Evolutionary conservation across 1,140 invertebrate genomes (phyloP).

Genomic region (Drosophila carrolli): DNA sequence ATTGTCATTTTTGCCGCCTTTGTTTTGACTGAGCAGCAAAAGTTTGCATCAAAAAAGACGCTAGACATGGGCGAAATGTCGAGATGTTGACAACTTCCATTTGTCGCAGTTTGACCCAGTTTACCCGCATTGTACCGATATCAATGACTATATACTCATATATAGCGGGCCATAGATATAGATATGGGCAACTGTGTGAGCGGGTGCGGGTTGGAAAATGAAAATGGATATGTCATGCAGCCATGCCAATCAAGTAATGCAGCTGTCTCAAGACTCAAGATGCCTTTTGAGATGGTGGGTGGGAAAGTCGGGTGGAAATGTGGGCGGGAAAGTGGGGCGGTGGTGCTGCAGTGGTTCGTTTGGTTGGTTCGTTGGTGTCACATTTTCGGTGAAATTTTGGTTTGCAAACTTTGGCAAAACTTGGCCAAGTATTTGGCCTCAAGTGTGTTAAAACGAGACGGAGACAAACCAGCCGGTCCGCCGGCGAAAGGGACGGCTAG

Average conservation of each 20-base stretch:
- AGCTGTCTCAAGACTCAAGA: slow-evolving; percentile 19
- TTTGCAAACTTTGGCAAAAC: slow-evolving; percentile 83
- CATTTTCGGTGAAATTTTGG: slow-evolving; percentile 83
- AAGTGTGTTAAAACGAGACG: slow-evolving; percentile 61
- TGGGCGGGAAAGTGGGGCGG: neutral
- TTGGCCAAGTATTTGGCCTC: slow-evolving; percentile 81
- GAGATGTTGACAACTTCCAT: slow-evolving; percentile 21
- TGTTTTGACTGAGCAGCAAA: slow-evolving; percentile 45
- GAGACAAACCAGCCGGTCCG: slow-evolving; percentile 25
- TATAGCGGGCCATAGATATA: neutral
- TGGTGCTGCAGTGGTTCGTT: slow-evolving; percentile 66
- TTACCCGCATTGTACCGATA: slow-evolving; percentile 37
- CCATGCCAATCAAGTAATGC: slow-evolving; percentile 79
- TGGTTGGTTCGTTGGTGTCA: slow-evolving; percentile 82
- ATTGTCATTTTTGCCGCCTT: slow-evolving; percentile 19
- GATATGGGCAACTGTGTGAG: neutral
- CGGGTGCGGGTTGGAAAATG: neutral
- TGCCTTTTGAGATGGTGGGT: slow-evolving; percentile 3
- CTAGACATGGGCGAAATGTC: slow-evolving; percentile 23
- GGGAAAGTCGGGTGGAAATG: slow-evolving; percentile 13
- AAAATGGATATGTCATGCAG: slow-evolving; percentile 58
- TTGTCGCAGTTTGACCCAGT: slow-evolving; percentile 46
- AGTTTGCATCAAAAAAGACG: slow-evolving; percentile 40
- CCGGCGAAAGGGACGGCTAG: slow-evolving; percentile 26
- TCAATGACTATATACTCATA: slow-evolving; percentile 20